Evolutionary conservation across 2,113 vertebrate genomes (phyloP).

Genomic region (Microtus ochrogaster): DNA sequence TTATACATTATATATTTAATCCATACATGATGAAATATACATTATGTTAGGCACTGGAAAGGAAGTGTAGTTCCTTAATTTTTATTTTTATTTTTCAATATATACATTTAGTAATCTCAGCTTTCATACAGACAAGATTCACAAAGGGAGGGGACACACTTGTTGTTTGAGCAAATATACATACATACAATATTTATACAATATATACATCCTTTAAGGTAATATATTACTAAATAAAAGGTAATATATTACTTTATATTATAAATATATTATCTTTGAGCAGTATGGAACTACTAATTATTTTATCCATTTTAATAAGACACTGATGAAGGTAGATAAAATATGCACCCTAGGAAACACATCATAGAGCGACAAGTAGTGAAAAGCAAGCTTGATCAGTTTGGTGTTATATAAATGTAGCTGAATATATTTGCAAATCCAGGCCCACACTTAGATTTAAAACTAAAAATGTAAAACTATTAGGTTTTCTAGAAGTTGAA

Average conservation of each 20-base stretch:
- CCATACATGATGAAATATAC: not conserved
- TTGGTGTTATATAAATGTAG: not conserved
- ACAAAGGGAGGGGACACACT: not conserved
- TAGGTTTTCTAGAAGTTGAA: not conserved
- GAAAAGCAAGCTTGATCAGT: not conserved
- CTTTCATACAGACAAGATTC: not conserved
- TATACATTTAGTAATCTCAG: not conserved
- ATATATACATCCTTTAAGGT: too few species aligned
- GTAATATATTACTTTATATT: too few species aligned
- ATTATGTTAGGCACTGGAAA: not conserved
- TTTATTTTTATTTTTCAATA: not conserved
- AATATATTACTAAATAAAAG: too few species aligned
- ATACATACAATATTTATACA: too few species aligned
- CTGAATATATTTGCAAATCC: not conserved
- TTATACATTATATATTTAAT: too few species aligned
- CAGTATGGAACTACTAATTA: not conserved
- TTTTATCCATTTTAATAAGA: conserved; percentile 27
- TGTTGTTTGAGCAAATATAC: not conserved
- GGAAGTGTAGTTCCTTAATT: not conserved
- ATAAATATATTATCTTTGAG: not conserved
- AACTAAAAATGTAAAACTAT: not conserved
- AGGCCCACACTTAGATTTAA: not conserved
- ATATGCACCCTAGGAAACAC: not conserved
- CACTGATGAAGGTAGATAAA: not conserved
- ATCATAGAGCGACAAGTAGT: not conserved